Percentiles rank a stretch among this genome's conserved stretches.
These are phyloP conservation scores for Ormyrus rosae DNA, from an alignment of 2,888 invertebrate genomes.

Conservation along the genomic window DNA sequence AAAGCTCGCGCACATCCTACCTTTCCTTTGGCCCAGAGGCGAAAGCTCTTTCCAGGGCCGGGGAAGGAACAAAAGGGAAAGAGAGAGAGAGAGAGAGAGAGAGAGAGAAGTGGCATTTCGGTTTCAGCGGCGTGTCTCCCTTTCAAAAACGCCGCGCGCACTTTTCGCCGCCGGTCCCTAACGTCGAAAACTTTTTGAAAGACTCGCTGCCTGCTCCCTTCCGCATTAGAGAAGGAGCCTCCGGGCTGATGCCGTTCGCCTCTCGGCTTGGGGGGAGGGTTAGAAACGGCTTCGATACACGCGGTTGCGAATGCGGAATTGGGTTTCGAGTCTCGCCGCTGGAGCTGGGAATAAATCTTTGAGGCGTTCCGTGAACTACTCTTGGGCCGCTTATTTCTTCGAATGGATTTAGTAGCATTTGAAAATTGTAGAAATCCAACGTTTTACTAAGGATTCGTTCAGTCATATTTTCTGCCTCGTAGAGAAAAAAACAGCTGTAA, in stretches of 20 bases:
- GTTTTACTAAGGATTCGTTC: too few species aligned
- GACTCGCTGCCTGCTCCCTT: constrained; percentile 29
- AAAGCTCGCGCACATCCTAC: constrained; percentile 46
- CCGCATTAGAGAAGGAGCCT: constrained; percentile 33
- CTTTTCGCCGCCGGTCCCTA: not conserved
- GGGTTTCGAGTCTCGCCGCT: too few species aligned
- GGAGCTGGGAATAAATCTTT: too few species aligned
- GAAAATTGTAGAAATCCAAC: too few species aligned
- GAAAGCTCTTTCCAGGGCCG: constrained; percentile 40
- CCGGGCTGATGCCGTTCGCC: constrained; percentile 18
- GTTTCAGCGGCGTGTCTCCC: constrained; percentile 17
- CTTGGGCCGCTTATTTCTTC: too few species aligned
- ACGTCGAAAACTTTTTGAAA: constrained; percentile 42
- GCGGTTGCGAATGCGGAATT: not conserved
- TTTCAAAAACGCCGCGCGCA: constrained; percentile 40
- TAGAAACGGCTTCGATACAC: not conserved
- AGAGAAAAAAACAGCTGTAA: too few species aligned
- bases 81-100: not conserved
- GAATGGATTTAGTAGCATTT: too few species aligned
- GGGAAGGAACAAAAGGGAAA: constrained; percentile 14
- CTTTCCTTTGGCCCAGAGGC: constrained; percentile 27
- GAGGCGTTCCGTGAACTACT: too few species aligned
- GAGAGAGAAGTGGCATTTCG: constrained; percentile 1
- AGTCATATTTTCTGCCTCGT: too few species aligned
- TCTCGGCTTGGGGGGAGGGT: constrained; percentile 8